Conservation (phyloP, 2,888 invertebrate species). For the Mesorhabditis sp. region DNA sequence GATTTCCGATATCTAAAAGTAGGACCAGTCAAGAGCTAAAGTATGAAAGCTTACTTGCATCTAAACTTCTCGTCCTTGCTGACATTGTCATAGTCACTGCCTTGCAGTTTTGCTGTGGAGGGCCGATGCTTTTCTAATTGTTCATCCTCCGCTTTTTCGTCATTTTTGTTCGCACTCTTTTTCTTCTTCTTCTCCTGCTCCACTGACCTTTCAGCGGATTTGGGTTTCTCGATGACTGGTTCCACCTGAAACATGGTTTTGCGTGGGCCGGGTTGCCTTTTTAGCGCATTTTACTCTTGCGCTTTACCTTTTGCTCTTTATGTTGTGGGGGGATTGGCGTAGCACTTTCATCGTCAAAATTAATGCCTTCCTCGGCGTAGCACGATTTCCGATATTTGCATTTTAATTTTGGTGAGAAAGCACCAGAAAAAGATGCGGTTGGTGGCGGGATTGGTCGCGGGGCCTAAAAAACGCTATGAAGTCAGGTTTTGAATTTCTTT, state of each 20-base stretch:
- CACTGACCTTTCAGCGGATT: not conserved
- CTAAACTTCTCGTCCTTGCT: too few relatives aligned
- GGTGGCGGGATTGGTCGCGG: not conserved
- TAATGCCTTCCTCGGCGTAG: conserved; percentile 15
- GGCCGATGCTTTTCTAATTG: conserved; percentile 39
- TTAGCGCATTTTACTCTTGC: not conserved
- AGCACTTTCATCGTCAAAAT: conserved; percentile 9
- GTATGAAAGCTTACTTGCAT: too few relatives aligned
- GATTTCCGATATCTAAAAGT: conserved; percentile 32
- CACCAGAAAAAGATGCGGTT: not conserved
- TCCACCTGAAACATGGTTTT: conserved; percentile 1
- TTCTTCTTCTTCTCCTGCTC: conserved; percentile 13
- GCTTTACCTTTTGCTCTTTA: conserved; percentile 16
- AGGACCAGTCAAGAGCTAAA: conserved; percentile 10
- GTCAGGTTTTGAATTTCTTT: not conserved
- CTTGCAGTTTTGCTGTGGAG: conserved; percentile 13
- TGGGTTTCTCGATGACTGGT: conserved; percentile 9
- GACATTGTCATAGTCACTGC: not conserved
- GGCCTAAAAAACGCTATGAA: not conserved
- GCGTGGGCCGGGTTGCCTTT: too few relatives aligned
- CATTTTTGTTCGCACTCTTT: conserved; percentile 12
- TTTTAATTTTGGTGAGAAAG: conserved; percentile 11
- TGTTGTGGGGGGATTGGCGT: conserved; percentile 8
- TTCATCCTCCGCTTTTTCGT: conserved; percentile 15
- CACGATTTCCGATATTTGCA: conserved; percentile 37